phyloP scores from a whole-genome alignment of 92 coral and sea anemone genomes.

The Galaxea fascicularis region DNA sequence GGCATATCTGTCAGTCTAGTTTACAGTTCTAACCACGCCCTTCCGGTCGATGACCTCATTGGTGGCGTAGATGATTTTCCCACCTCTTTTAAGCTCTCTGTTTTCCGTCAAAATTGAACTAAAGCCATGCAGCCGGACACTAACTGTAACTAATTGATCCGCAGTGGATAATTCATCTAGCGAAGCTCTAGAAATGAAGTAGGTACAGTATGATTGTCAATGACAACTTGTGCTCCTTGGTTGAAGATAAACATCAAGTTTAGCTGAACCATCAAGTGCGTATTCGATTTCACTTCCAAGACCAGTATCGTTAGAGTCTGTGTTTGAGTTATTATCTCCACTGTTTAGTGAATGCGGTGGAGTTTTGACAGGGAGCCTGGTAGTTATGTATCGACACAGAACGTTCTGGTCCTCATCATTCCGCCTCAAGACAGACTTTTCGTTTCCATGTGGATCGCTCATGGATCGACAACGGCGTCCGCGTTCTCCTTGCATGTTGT shows the following conservation, averaged over 20 bases:
- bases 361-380: slow-evolving; percentile 15
- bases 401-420: background rate
- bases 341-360: slow-evolving; percentile 18
- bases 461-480: background rate
- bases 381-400: background rate
- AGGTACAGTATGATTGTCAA: no score
- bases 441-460: background rate
- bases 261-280: slow-evolving; percentile 58
- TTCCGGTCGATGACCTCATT: no score
- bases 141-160: no score
- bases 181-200: no score
- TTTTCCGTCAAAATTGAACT: no score
- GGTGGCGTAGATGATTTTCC: background rate
- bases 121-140: no score
- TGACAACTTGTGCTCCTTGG: slow-evolving; percentile 27
- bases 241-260: slow-evolving; percentile 68
- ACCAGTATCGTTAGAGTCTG: slow-evolving; percentile 62
- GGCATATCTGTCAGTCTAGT: no score
- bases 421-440: background rate
- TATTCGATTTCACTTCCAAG: slow-evolving; percentile 72
- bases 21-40: no score
- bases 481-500: background rate
- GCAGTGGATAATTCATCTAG: no score
- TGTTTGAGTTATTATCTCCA: slow-evolving; percentile 21
- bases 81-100: no score